A percentile compares a stretch with the other conserved stretches of the same genome.
These are phyloP conservation scores for Microplitis deprimator DNA, from an alignment of 2,888 invertebrate genomes.

Conservation along the genomic window DNA sequence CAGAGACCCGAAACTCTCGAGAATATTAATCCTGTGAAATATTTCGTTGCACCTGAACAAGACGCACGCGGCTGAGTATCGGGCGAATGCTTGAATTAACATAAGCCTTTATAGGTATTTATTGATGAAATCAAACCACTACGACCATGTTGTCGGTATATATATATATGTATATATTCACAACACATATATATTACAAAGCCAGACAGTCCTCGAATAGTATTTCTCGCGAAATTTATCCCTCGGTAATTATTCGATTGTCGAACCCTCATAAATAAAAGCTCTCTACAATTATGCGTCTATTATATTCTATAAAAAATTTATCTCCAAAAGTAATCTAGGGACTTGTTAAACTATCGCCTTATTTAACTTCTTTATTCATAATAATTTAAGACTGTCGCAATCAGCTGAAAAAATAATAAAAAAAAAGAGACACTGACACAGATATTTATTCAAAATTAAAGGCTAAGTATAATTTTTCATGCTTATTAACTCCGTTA, in stretches of 20 bases:
- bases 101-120: slow-evolving; percentile 55
- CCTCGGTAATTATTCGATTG: not conserved
- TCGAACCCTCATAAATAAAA: not conserved
- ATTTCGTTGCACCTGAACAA: slow-evolving; percentile 46
- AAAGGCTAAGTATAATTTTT: no score
- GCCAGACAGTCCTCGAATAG: not conserved
- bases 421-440: slow-evolving; percentile 46
- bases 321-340: not conserved
- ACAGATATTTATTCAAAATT: no score
- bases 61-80: slow-evolving; percentile 39
- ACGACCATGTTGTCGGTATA: not conserved
- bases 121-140: slow-evolving; percentile 44
- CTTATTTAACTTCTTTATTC: not conserved
- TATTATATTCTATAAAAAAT: not conserved
- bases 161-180: no score
- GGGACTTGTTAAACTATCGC: not conserved
- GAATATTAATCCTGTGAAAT: slow-evolving; percentile 58
- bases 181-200: not conserved
- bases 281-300: not conserved
- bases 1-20: not conserved
- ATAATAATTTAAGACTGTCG: not conserved
- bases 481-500: no score
- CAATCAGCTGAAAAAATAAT: not conserved
- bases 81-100: slow-evolving; percentile 50
- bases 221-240: slow-evolving; percentile 1